Percentiles rank a stretch among this genome's conserved stretches.
Evolutionary conservation across 2,797 vertebrate species (phyloP).

Genomic region (Adelosebastes latens): DNA sequence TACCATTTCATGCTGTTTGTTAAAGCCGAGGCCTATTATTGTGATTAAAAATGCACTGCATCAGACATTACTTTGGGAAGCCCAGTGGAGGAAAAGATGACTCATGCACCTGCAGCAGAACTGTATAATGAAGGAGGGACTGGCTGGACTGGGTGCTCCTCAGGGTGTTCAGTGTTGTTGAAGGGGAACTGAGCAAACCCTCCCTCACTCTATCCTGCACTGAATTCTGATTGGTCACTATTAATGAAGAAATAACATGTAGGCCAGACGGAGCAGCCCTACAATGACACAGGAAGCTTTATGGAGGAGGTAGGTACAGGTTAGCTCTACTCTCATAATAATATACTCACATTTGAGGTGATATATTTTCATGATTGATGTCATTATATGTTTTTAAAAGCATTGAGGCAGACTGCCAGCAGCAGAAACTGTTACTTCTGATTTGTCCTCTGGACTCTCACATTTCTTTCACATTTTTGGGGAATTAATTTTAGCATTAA

Average conservation of each 20-base stretch:
- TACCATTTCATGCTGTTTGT: not conserved
- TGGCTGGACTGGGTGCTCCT: not conserved
- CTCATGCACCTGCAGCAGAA: not conserved
- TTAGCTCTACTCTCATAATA: not conserved
- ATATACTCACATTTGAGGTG: not conserved
- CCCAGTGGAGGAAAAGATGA: not conserved
- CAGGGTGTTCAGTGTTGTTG: not conserved
- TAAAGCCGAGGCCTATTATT: not conserved
- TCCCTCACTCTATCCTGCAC: not conserved
- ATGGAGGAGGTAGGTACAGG: not conserved
- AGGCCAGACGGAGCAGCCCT: not conserved
- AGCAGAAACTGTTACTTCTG: not conserved
- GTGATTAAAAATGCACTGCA: not conserved
- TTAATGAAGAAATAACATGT: not conserved
- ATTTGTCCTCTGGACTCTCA: not conserved
- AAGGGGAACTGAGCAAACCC: not conserved
- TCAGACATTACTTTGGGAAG: not conserved
- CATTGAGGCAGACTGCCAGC: not conserved
- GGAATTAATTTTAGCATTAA: not conserved
- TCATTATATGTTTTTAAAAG: not conserved
- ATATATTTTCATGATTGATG: not conserved
- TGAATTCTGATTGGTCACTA: not conserved
- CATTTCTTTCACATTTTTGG: not conserved
- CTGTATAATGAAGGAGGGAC: not conserved
- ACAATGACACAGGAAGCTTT: not conserved